Conservation (phyloP, 1,140 invertebrate species). For the Drosophila pectinifera region DNA sequence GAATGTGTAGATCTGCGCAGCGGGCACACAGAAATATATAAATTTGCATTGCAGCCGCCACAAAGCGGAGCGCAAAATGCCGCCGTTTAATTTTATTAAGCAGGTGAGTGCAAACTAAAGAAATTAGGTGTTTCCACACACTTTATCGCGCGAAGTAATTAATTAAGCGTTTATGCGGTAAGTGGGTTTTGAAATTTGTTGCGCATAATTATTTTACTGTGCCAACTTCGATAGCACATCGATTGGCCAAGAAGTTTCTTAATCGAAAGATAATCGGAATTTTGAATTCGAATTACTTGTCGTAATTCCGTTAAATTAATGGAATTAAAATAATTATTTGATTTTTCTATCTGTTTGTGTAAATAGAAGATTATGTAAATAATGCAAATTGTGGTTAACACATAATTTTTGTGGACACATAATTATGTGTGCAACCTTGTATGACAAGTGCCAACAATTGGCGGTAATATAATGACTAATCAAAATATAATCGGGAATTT, state of each 20-base stretch:
- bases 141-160: conserved; percentile 30
- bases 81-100: conserved; percentile 81
- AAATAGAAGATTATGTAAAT: not conserved
- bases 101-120: conserved; percentile 68
- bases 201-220: conserved; percentile 6
- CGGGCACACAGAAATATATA: not conserved
- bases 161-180: conserved; percentile 27
- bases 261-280: not conserved
- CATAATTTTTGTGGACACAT: no score
- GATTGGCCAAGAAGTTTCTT: conserved; percentile 11
- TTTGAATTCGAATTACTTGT: not conserved
- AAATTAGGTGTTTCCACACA: conserved; percentile 26
- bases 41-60: conserved; percentile 57
- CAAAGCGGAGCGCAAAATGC: conserved; percentile 65
- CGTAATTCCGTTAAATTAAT: no score
- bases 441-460: not conserved
- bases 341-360: not conserved
- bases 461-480: not conserved
- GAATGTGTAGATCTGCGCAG: conserved; percentile 10
- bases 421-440: not conserved
- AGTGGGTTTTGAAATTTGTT: conserved; percentile 22
- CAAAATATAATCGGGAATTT: not conserved
- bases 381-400: not conserved
- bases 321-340: not conserved
- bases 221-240: not conserved